Conservation (phyloP, 2,797 vertebrate species). For the Gallinago stenura region DNA sequence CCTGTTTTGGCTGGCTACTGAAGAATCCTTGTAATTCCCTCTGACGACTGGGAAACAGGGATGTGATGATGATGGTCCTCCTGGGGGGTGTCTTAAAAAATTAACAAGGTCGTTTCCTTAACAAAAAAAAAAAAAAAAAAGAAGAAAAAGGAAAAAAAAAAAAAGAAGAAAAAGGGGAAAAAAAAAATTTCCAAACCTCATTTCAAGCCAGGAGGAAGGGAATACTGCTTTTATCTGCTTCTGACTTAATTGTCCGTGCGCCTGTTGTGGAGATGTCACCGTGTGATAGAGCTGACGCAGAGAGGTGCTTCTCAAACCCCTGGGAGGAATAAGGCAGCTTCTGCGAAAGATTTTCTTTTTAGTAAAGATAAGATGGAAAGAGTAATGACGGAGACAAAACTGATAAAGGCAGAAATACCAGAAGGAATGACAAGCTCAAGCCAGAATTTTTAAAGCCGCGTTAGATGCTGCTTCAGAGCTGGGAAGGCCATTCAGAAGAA, state of each 20-base stretch:
- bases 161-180: background rate
- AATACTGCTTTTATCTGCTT: background rate
- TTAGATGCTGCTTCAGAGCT: background rate
- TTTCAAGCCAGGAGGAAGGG: background rate
- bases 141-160: too few species aligned
- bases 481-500: background rate
- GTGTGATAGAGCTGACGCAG: accelerated
- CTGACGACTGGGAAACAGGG: background rate
- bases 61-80: background rate
- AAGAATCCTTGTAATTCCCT: background rate
- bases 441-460: background rate
- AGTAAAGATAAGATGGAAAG: background rate
- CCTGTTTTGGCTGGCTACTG: background rate
- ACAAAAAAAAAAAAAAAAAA: background rate
- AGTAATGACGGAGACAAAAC: background rate
- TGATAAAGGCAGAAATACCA: background rate
- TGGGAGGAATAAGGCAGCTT: background rate
- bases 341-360: background rate
- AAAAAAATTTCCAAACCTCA: background rate
- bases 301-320: background rate
- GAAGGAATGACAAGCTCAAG: background rate
- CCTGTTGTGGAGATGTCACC: background rate
- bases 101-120: background rate
- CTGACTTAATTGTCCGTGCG: background rate
- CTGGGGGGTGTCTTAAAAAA: background rate